These are phyloP conservation scores for Drosophila nigricruria DNA, from an alignment of 2,888 invertebrate species.

Conservation along the genomic window DNA sequence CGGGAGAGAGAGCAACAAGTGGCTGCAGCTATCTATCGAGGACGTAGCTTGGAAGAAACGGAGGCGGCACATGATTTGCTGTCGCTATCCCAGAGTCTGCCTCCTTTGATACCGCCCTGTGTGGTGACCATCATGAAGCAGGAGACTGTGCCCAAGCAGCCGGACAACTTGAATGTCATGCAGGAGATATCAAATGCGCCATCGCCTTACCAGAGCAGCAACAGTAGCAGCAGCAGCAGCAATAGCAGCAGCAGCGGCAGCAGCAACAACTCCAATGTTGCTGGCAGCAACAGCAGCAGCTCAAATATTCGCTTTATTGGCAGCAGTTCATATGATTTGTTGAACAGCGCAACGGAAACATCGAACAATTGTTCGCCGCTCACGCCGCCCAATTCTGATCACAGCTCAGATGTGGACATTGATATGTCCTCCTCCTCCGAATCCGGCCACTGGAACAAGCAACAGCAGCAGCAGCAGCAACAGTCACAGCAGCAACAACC, in stretches of 20 bases:
- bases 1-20: conserved; percentile 10
- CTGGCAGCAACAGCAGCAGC: conserved; percentile 28
- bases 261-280: conserved; percentile 8
- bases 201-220: conserved; percentile 50
- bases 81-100: conserved; percentile 91
- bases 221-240: conserved; percentile 29
- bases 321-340: conserved; percentile 72
- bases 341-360: conserved; percentile 64
- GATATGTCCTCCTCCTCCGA: conserved; percentile 85
- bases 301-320: conserved; percentile 84
- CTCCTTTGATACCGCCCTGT: conserved; percentile 90
- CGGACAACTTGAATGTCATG: conserved; percentile 77
- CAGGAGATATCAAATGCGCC: conserved; percentile 84
- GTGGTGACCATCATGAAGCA: conserved; percentile 88
- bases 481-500: conserved; percentile 41
- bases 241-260: conserved; percentile 27
- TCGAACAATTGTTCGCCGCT: conserved; percentile 86
- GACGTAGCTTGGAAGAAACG: conserved; percentile 92
- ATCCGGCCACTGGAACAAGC: conserved; percentile 76
- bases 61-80: conserved; percentile 94
- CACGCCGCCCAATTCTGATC: conserved; percentile 90
- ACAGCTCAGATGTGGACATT: conserved; percentile 90
- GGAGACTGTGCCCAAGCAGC: conserved; percentile 52
- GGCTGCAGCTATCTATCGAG: conserved; percentile 81
- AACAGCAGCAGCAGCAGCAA: not conserved